Base-by-base conservation (phyloP, 1,140 invertebrate genomes). In the Pachypeltis micranthus region DNA sequence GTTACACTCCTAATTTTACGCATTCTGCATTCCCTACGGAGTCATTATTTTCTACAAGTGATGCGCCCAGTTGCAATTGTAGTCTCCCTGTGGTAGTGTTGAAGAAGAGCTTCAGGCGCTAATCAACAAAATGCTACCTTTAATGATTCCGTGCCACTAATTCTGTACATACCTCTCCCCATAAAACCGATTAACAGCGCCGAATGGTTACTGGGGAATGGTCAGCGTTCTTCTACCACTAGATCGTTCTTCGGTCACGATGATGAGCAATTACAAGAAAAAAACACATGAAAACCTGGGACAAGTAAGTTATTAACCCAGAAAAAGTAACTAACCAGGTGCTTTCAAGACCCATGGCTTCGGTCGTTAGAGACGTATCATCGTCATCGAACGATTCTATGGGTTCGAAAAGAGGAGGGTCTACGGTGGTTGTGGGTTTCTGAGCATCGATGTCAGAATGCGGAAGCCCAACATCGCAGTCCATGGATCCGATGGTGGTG, bases 281-380 rank as follows among this genome's bases (percentile, higher is more conserved):
- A 57, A 57, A n/a, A 57, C 2, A 2, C 16, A 24, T 7, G 16
- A 12, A 54, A 4, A 19, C 7, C 47, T 21, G 7, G 23, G 4
- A 19, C 7, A 54, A 19, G 23, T 4, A 12, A 19, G 47, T 7
- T 54, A 54, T 7, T 7, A 12, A 54, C 7, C 12, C 26, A 34
- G 14, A 10, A 4, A 19, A 34, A n/a, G 29, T 29, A 28, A 29
- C 57, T 29, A 44, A 60, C 59, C 59, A 60, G 4, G 59, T 60
- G 25, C 44, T 60, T 60, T 60, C 59, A n/a, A 60, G 59, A 19
- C 59, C 59, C 59, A 60, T 60, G n/a, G 31, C 26, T 23, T 60
- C 59, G n/a, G 19, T 19, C 44, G 31, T 34, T 3, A 44, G 29
- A 44, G 24, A 16, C 7, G 16, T 39, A 10, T 39, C 59, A 44